Evolutionary conservation across 2,797 vertebrate species (phyloP).

Genomic region (Macropus fuliginosus): DNA sequence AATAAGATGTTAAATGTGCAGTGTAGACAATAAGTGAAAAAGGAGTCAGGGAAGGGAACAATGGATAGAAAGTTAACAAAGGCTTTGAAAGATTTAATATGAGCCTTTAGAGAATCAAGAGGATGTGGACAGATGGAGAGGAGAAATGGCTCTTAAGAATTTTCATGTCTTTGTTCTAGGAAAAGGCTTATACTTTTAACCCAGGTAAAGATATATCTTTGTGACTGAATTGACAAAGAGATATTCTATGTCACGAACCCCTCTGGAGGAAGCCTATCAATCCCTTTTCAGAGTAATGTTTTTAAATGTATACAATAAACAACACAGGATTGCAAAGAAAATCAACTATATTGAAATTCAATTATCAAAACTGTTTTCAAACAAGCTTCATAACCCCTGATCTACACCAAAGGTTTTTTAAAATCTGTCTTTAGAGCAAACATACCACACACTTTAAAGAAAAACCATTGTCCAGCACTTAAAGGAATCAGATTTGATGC

Average conservation of each 20-base stretch:
- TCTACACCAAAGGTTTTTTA: neutral
- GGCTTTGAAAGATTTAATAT: neutral
- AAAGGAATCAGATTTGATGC: neutral
- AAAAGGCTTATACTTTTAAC: neutral
- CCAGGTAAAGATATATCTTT: neutral
- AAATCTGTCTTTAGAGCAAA: neutral
- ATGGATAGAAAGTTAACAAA: neutral
- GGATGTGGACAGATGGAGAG: neutral
- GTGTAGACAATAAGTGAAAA: neutral
- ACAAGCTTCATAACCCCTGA: neutral
- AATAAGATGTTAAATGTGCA: neutral
- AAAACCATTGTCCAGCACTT: neutral
- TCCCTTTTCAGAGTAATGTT: neutral
- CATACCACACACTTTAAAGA: neutral
- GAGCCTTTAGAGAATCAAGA: neutral
- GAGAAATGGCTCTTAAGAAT: neutral
- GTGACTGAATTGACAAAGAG: neutral
- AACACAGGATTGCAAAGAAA: neutral
- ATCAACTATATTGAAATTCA: neutral
- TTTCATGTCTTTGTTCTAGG: neutral
- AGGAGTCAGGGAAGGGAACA: neutral
- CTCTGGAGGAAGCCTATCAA: neutral
- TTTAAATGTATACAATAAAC: neutral
- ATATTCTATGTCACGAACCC: neutral
- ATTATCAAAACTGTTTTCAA: neutral